Base-by-base conservation (phyloP, 2,113 vertebrate genomes). In the Oreochromis aureus region DNA sequence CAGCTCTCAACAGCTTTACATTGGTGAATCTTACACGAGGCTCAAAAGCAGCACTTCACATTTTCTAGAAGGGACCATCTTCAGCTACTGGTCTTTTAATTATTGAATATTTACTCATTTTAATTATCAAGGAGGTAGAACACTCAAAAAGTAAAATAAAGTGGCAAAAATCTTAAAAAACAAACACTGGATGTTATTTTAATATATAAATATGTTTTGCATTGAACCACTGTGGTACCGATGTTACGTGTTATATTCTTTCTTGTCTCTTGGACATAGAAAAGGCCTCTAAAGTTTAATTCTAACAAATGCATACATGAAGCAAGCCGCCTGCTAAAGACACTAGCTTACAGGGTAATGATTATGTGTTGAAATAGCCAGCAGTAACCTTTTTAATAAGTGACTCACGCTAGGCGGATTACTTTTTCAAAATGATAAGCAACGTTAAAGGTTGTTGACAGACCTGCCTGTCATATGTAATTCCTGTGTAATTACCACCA, bases 341-440 rank as follows among this genome's bases (percentile, higher is more conserved):
- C 0, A 7, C 24, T 51, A 48, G 16, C 3, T 0, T 11, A 10
- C 24, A 5, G 6, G 2, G 4, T 12, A 76, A 76, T 24, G 39
- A 27, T 48, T 76, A 7, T 18, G 24, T 1, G 24, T 76, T 76
- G 15, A 30, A 76, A 19, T 30, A 48, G 41, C 16, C 24, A 76
- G 24, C 71, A 1, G 10, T 5, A 76, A 76, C 69, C 41, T 76
- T 76, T 76, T 48, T 76, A 76, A 30, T 48, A 48, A 76, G 18
- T 48, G 24, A 48, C 44, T 48, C 24, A 12, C 0, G 6, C 71
- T 48, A 48, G 44, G 44, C 6, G 10, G 71, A 76, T 76, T 7
- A 12, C 27, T 11, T 7, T 27, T 76, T 48, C 10, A 30, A 76
- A 51, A 76, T 32, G 15, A 76, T 48, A 30, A 48, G 6, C 24